These are phyloP conservation scores for Myotis myotis DNA, from an alignment of 2,797 vertebrate species.

Conservation along the genomic window DNA sequence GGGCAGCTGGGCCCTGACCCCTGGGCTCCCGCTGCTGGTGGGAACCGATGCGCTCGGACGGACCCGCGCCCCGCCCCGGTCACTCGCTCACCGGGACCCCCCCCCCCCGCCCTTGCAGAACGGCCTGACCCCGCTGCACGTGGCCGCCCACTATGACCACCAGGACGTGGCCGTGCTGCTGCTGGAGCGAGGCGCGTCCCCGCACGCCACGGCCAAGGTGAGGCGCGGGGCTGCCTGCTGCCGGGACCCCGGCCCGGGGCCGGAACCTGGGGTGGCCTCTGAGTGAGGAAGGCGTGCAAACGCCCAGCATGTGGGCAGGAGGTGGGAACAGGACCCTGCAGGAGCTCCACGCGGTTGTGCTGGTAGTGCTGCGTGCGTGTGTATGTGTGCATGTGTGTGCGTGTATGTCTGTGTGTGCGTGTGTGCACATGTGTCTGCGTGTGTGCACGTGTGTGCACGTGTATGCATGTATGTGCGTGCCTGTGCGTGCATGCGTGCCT, in stretches of 20 bases:
- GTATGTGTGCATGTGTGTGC: accelerated
- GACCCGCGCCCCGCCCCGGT: neutral
- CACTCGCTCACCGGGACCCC: neutral
- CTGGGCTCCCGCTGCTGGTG: conserved; percentile 9
- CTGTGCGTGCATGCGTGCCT: no score
- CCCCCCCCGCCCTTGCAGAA: conserved; percentile 86
- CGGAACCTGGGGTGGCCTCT: neutral
- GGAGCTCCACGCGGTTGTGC: no score
- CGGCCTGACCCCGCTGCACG: conserved; percentile 97
- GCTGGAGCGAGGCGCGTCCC: conserved; percentile 96
- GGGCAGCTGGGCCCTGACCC: neutral
- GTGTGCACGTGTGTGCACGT: no score
- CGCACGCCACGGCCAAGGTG: conserved; percentile 96
- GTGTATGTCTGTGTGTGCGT: no score
- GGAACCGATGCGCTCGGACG: conserved; percentile 66
- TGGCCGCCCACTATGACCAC: conserved; percentile 99
- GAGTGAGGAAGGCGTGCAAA: no score
- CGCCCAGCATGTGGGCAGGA: no score
- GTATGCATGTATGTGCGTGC: no score
- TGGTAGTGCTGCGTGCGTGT: no score
- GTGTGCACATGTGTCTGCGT: accelerated
- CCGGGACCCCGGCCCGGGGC: accelerated
- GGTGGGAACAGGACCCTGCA: no score
- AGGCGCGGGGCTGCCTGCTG: conserved; percentile 69
- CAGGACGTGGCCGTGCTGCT: conserved; percentile 98